Base-by-base conservation (phyloP, 2,888 invertebrate species). In the Acanthosoma haemorrhoidale region DNA sequence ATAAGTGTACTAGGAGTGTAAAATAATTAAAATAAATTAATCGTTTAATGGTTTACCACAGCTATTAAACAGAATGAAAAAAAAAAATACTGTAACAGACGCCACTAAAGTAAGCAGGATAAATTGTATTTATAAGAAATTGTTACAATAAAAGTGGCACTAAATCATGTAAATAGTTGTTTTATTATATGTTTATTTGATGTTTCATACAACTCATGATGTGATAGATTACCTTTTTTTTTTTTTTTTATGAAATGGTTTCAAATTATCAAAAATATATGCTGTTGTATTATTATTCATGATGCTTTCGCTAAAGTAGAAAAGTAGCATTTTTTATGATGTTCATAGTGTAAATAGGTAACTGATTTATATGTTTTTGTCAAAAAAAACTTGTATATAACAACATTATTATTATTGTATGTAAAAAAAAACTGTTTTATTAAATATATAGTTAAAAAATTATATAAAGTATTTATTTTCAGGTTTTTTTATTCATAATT, bases 341-440 rank as follows among this genome's bases (percentile, higher is more conserved):
- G 72, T 72, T 69, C 41, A 72, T 72, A 72, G 72, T 72, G 72
- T 72, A 72, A 4, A 72, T 72, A 72, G 69, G 43, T 64, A 41
- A 63, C 59, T 64, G 58, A 71, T 71, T 71, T 71, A 71, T 71
- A 71, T 69, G 71, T 71, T 71, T 70, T 69, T 69, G 64, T 69
- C 69, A 71, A 67, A n/a, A 61, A 51, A 39, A 66, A 38, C 38
- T 61, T 70, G 61, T 59, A 41, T 67, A 67, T 70, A 72, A 72
- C 36, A 66, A 38, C 34, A 39, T 57, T 51, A 31, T n/a, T n/a
- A n/a, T 66, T 70, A 60, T 43, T 61, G 32, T 16, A 34, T 72
- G 72, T 72, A 70, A 69, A 60, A n/a, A n/a, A n/a, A 59, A 64
- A 71, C 59, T 58, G 71, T 69, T 72, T 72, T 70, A 70, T 60